These are phyloP conservation scores for Dryococelus australis DNA, from an alignment of 2,888 invertebrate genomes.

Conservation along the genomic window DNA sequence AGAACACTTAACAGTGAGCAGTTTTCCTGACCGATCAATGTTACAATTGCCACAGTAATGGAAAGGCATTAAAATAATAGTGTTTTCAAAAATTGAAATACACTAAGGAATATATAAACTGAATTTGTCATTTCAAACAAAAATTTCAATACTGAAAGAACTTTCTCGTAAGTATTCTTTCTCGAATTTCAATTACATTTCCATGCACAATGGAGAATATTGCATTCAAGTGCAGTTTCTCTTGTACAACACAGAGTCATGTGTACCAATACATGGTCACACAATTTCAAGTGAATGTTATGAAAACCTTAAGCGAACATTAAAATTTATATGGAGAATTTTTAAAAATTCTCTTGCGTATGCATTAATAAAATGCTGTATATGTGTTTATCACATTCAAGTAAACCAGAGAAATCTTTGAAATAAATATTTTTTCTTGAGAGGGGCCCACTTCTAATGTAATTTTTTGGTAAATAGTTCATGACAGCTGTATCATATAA, in stretches of 20 bases:
- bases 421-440: slow-evolving; percentile 38
- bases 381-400: slow-evolving; percentile 33
- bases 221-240: not conserved
- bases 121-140: slow-evolving; percentile 21
- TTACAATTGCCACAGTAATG: slow-evolving; percentile 8
- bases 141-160: slow-evolving; percentile 19
- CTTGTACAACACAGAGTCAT: not conserved
- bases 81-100: not conserved
- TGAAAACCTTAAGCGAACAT: not conserved
- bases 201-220: not conserved
- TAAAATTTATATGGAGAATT: slow-evolving; percentile 33
- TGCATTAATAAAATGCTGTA: slow-evolving; percentile 32
- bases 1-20: not conserved
- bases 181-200: slow-evolving; percentile 24
- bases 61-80: not conserved
- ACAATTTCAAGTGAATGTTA: not conserved
- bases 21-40: slow-evolving; percentile 16
- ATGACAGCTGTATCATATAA: slow-evolving; percentile 34
- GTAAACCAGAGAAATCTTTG: slow-evolving; percentile 36
- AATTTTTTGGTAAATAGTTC: slow-evolving; percentile 39
- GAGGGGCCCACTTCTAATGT: slow-evolving; percentile 37
- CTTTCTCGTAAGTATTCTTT: slow-evolving; percentile 26
- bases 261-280: not conserved
- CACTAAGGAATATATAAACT: slow-evolving; percentile 21
- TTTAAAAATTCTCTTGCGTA: slow-evolving; percentile 26